Evolutionary conservation across 2,113 vertebrate genomes (phyloP).

Genomic region (Sula dactylatra): DNA sequence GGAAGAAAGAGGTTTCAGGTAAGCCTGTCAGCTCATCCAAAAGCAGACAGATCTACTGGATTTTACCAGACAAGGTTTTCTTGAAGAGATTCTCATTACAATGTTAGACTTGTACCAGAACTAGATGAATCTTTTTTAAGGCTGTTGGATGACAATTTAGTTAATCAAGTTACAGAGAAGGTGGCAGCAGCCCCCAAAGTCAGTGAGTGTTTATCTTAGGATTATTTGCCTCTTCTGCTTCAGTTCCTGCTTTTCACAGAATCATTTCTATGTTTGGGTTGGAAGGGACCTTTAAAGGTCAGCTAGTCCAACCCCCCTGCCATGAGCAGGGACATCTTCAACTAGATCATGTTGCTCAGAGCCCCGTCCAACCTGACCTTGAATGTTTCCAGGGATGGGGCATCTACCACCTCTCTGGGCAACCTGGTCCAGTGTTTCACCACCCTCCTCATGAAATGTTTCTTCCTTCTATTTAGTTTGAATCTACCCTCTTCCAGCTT

Average conservation of each 20-base stretch:
- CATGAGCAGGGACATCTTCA: neutral
- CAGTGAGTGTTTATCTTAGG: neutral
- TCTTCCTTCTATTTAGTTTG: neutral
- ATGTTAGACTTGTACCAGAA: neutral
- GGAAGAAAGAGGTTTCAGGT: neutral
- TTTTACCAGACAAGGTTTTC: neutral
- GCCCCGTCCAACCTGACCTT: neutral
- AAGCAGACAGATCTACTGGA: neutral
- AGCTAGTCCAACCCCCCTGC: neutral
- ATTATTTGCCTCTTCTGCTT: neutral
- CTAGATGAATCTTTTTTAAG: neutral
- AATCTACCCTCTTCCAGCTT: neutral
- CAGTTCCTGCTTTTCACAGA: neutral
- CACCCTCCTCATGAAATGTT: neutral
- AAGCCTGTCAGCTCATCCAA: neutral
- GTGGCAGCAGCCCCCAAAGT: neutral
- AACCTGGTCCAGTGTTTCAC: neutral
- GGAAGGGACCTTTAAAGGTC: neutral
- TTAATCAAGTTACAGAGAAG: neutral
- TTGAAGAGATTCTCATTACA: neutral
- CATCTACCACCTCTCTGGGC: neutral
- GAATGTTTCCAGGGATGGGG: neutral
- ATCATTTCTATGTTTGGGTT: neutral
- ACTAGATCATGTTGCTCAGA: neutral
- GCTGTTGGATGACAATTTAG: neutral